Conservation (phyloP, 2,797 vertebrate species). For the Oreonectes daqikongensis region DNA sequence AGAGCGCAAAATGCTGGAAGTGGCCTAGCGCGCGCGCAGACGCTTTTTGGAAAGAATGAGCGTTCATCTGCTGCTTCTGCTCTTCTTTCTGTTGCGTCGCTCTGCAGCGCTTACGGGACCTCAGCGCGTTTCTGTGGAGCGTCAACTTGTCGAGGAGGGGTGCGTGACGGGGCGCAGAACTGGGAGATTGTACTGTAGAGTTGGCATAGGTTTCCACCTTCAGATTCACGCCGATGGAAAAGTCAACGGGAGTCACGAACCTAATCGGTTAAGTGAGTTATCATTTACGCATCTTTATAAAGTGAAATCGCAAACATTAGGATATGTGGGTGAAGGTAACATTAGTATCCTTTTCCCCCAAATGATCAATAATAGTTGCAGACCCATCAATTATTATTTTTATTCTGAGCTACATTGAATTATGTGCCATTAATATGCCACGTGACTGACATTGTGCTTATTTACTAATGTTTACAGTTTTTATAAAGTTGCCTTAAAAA, state of each 20-base stretch:
- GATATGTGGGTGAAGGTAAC: neutral
- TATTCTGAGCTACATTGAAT: neutral
- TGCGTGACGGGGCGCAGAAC: slow-evolving; percentile 88
- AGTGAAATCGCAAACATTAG: neutral
- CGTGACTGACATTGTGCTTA: neutral
- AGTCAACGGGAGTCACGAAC: slow-evolving; percentile 94
- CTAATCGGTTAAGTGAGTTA: slow-evolving; percentile 88
- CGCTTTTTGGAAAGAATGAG: slow-evolving; percentile 83
- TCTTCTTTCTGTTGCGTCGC: slow-evolving; percentile 76
- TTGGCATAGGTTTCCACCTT: slow-evolving; percentile 96
- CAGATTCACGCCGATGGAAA: slow-evolving; percentile 95
- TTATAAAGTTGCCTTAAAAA: neutral
- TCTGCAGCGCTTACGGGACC: slow-evolving; percentile 68
- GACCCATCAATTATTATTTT: neutral
- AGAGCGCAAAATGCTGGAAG: slow-evolving; percentile 66
- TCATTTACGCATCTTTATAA: neutral
- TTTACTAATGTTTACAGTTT: neutral
- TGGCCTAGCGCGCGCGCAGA: slow-evolving; percentile 59
- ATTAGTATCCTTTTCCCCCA: neutral
- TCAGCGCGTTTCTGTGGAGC: slow-evolving; percentile 63
- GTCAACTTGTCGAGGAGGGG: slow-evolving; percentile 61
- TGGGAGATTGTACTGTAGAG: slow-evolving; percentile 91
- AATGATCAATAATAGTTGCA: neutral
- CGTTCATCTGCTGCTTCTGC: slow-evolving; percentile 76
- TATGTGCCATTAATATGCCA: too few species aligned